These are phyloP conservation scores for Sclerodermus sp. DNA, from an alignment of 2,888 invertebrate genomes.

Conservation along the genomic window DNA sequence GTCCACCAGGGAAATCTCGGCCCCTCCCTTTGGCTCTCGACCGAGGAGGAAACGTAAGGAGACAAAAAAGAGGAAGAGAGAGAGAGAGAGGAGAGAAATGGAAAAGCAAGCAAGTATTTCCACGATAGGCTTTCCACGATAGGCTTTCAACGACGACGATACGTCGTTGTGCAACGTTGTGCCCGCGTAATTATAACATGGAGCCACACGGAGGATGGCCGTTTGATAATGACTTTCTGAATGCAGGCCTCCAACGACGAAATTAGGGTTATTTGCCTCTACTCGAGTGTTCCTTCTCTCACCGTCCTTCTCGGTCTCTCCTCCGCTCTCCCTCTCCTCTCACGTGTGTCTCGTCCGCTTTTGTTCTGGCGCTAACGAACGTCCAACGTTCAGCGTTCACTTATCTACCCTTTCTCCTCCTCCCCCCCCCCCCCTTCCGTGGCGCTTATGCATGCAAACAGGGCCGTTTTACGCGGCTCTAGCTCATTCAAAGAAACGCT, in stretches of 20 bases:
- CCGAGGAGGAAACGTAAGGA: too few species aligned
- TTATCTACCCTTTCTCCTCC: too few species aligned
- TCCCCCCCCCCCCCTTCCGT: too few species aligned
- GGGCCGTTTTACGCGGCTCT: too few species aligned
- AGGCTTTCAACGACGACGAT: too few species aligned
- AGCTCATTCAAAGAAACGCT: too few species aligned
- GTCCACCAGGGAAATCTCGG: background rate
- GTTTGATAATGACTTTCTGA: slow-evolving; percentile 52
- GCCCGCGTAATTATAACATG: slow-evolving; percentile 44
- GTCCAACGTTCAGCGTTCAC: slow-evolving; percentile 10
- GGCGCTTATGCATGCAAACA: too few species aligned
- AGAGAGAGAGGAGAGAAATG: too few species aligned
- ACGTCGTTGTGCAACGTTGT: slow-evolving; percentile 24
- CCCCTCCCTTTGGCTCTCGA: slow-evolving; percentile 12
- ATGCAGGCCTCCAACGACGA: slow-evolving; percentile 44
- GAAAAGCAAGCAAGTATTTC: too few species aligned
- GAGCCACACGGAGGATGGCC: slow-evolving; percentile 29
- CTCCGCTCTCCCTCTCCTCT: slow-evolving; percentile 12
- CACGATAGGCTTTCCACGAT: too few species aligned
- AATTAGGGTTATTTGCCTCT: slow-evolving; percentile 51
- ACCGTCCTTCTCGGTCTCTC: slow-evolving; percentile 12
- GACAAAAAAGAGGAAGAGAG: too few species aligned
- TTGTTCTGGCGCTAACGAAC: slow-evolving; percentile 3
- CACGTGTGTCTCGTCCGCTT: background rate
- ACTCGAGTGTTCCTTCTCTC: slow-evolving; percentile 22